These are phyloP conservation scores for Goniozus legneri DNA, from an alignment of 1,140 invertebrate species.

Conservation along the genomic window DNA sequence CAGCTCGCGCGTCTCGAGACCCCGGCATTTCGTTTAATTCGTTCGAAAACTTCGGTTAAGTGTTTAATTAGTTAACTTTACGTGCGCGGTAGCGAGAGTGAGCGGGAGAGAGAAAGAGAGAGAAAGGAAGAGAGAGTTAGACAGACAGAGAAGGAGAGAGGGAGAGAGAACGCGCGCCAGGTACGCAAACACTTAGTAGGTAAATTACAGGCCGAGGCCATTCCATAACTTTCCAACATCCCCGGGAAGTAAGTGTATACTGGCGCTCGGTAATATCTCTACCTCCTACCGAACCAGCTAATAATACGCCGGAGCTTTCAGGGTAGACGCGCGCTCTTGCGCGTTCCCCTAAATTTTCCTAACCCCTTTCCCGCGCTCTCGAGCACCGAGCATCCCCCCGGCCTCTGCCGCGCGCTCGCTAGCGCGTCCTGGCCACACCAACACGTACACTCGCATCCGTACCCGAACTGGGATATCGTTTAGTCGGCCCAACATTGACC, in stretches of 20 bases:
- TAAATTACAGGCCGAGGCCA: conserved; percentile 42
- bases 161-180: no score
- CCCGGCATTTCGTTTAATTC: conserved; percentile 40
- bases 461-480: no score
- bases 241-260: conserved; percentile 28
- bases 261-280: conserved; percentile 20
- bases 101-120: no score
- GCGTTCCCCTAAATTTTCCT: conserved; percentile 19
- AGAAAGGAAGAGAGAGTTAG: no score
- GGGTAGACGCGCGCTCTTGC: conserved; percentile 4
- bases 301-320: conserved; percentile 22
- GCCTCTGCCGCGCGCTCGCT: no score
- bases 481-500: no score
- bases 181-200: conserved; percentile 45
- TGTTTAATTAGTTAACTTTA: conserved; percentile 49
- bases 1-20: background rate
- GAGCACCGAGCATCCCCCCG: background rate
- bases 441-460: no score
- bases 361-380: conserved; percentile 1
- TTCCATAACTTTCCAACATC: conserved; percentile 43
- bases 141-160: no score
- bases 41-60: conserved; percentile 39
- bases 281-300: conserved; percentile 15
- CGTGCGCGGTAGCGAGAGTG: no score
- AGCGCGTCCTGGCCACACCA: no score